phyloP scores from a whole-genome alignment of 2,888 invertebrate genomes.

The Cantharis rufa region DNA sequence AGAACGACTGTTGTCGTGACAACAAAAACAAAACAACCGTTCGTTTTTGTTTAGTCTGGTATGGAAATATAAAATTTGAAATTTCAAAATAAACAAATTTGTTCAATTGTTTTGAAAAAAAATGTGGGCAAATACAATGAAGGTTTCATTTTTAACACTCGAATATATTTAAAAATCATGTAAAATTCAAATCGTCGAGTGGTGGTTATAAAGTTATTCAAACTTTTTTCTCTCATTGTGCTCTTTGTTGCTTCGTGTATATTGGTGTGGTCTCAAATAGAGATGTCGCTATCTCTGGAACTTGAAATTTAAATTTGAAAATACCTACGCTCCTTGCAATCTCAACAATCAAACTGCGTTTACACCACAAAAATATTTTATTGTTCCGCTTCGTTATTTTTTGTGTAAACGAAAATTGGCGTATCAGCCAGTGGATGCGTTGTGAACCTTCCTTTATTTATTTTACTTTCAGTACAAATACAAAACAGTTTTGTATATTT shows the following conservation, averaged over 20 bases:
- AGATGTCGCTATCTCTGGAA: conserved; percentile 34
- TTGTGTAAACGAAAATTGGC: neutral
- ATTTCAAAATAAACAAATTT: neutral
- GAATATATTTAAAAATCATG: conserved; percentile 2
- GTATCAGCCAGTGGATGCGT: conserved; percentile 5
- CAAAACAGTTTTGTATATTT: conserved; percentile 47
- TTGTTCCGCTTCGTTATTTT: neutral
- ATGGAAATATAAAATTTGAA: neutral
- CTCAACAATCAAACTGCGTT: conserved; percentile 13
- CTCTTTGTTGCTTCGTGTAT: conserved; percentile 26
- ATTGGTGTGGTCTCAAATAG: conserved; percentile 40
- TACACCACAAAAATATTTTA: conserved; percentile 13
- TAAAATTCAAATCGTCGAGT: conserved; percentile 25
- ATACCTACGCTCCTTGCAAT: conserved; percentile 28
- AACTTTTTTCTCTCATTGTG: conserved; percentile 22
- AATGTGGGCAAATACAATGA: neutral
- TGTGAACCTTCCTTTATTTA: conserved; percentile 14
- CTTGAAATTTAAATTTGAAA: conserved; percentile 40
- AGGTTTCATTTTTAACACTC: neutral
- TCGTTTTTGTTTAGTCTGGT: neutral
- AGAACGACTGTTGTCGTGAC: neutral
- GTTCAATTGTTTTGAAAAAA: neutral
- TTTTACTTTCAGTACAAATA: conserved; percentile 35
- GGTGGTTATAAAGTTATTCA: conserved; percentile 31
- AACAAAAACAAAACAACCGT: neutral